Evolutionary conservation across 2,888 invertebrate species (phyloP).

Genomic region (Torymus texanus): DNA sequence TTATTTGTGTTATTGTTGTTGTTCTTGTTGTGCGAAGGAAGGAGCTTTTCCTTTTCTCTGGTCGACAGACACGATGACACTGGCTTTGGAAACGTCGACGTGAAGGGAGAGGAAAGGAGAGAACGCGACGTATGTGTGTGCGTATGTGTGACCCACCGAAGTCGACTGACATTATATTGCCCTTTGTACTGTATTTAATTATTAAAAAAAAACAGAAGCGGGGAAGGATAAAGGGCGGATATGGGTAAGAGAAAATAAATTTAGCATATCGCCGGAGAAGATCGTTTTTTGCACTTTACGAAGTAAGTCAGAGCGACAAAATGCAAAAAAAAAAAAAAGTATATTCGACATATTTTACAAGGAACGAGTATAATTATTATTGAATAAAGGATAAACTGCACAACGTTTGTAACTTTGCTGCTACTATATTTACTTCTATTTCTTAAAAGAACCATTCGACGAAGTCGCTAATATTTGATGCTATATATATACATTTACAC

Average conservation of each 20-base stretch:
- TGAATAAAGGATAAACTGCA: conserved; percentile 44
- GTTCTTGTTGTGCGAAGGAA: not conserved
- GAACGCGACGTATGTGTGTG: too few relatives aligned
- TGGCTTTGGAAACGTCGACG: not conserved
- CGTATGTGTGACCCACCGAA: conserved; percentile 17
- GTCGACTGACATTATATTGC: conserved; percentile 32
- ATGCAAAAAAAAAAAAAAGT: conserved; percentile 28
- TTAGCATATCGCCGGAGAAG: conserved; percentile 47
- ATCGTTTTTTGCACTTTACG: conserved; percentile 54
- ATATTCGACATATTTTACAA: conserved; percentile 46
- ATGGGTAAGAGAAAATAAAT: conserved; percentile 1
- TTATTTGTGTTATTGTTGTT: conserved; percentile 6
- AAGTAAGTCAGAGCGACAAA: conserved; percentile 34
- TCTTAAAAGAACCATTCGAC: conserved; percentile 42
- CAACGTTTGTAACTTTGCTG: conserved; percentile 50
- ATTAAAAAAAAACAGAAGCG: not conserved
- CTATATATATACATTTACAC: conserved; percentile 40
- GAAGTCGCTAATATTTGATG: conserved; percentile 54
- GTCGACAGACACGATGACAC: not conserved
- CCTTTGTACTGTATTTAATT: conserved; percentile 39
- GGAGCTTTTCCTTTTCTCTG: conserved; percentile 18
- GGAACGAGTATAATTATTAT: conserved; percentile 24
- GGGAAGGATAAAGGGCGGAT: not conserved
- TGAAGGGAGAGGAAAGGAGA: not conserved
- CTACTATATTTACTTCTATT: conserved; percentile 46